A percentile compares a stretch with the other conserved stretches of the same genome.
These are phyloP conservation scores for Bugulina stolonifera DNA, from an alignment of 2,888 invertebrate species.

Conservation along the genomic window DNA sequence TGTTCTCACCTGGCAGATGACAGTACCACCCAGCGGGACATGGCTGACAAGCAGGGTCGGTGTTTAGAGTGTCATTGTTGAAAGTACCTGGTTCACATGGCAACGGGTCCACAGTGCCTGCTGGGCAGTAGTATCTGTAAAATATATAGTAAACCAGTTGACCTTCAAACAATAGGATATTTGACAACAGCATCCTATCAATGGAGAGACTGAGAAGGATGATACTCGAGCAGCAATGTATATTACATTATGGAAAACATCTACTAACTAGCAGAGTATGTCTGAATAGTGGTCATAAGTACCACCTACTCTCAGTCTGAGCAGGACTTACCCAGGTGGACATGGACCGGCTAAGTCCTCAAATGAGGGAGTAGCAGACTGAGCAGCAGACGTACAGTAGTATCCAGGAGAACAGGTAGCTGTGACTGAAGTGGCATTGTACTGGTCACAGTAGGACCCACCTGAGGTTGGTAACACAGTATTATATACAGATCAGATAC, in stretches of 20 bases:
- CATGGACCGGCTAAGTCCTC: slow-evolving; percentile 18
- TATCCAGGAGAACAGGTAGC: slow-evolving; percentile 45
- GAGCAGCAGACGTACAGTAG: slow-evolving; percentile 35
- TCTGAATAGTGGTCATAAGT: too few species aligned
- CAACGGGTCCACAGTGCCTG: slow-evolving; percentile 38
- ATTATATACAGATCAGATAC: too few species aligned
- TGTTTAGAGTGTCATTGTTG: slow-evolving; percentile 39
- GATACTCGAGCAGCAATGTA: too few species aligned
- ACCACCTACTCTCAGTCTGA: too few species aligned
- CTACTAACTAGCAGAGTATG: too few species aligned
- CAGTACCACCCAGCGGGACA: slow-evolving; percentile 46
- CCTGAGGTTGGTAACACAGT: slow-evolving; percentile 29
- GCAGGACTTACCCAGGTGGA: slow-evolving; percentile 15
- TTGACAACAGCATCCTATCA: too few species aligned
- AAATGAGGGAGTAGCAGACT: slow-evolving; percentile 9
- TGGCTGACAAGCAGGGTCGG: slow-evolving; percentile 35
- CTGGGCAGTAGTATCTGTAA: slow-evolving; percentile 41
- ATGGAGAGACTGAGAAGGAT: too few species aligned
- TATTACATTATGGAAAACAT: too few species aligned
- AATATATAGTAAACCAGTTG: too few species aligned
- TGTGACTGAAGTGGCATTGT: slow-evolving; percentile 38
- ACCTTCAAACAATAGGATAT: too few species aligned
- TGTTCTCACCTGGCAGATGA: slow-evolving; percentile 38
- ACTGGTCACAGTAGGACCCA: slow-evolving; percentile 39
- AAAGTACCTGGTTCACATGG: slow-evolving; percentile 46